These are phyloP conservation scores for Ecdyonurus torrentis DNA, from an alignment of 2,888 invertebrate species.

Conservation along the genomic window DNA sequence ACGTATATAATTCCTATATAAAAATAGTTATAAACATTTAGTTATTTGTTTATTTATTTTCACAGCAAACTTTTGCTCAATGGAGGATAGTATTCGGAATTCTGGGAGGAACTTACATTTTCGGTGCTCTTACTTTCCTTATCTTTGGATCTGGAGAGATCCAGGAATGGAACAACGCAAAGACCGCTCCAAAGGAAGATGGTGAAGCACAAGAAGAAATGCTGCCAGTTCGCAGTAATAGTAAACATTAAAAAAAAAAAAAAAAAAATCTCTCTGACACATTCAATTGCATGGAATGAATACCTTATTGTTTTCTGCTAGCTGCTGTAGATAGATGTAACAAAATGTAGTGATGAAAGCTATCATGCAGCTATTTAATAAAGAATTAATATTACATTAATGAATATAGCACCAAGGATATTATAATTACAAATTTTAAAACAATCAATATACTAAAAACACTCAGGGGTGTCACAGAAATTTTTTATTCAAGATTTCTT, in stretches of 20 bases:
- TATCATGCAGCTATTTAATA: neutral
- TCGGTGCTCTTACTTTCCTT: constrained; percentile 45
- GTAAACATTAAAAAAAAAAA: too few relatives aligned
- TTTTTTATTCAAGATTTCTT: too few relatives aligned
- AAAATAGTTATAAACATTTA: too few relatives aligned
- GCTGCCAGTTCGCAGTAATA: constrained; percentile 8
- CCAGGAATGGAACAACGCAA: constrained; percentile 30
- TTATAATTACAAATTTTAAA: neutral
- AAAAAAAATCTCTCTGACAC: too few relatives aligned
- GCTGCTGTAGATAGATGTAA: too few relatives aligned
- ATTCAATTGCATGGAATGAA: too few relatives aligned
- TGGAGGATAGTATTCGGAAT: constrained; percentile 76
- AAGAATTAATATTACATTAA: neutral
- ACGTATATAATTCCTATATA: too few relatives aligned
- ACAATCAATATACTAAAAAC: neutral
- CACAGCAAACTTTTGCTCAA: constrained; percentile 50
- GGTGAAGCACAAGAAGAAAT: constrained; percentile 10
- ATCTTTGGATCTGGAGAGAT: constrained; percentile 49
- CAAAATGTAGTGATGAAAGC: too few relatives aligned
- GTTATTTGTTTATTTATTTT: too few relatives aligned
- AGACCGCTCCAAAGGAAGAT: constrained; percentile 8
- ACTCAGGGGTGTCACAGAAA: neutral
- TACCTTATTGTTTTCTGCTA: too few relatives aligned
- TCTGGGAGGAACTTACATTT: constrained; percentile 48
- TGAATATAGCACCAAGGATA: neutral